These are phyloP conservation scores for human (Homo sapiens) DNA, from an alignment of 2,113 vertebrate species.

Conservation along the genomic window DNA sequence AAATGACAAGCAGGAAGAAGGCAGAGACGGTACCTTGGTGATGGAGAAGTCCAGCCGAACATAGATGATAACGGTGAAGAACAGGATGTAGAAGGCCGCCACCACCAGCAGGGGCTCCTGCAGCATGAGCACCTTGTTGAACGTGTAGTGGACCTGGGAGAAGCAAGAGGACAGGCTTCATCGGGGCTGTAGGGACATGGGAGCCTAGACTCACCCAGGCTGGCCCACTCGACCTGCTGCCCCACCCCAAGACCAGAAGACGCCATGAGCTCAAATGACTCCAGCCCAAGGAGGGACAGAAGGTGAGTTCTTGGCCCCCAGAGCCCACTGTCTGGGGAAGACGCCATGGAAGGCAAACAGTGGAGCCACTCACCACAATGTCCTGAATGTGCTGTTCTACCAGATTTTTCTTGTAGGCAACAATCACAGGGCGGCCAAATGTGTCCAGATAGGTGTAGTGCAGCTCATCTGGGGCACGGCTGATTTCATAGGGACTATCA, in stretches of 20 bases:
- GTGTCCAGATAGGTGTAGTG: slow-evolving; percentile 98
- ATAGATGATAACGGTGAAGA: slow-evolving; percentile 98
- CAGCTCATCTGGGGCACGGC: slow-evolving; percentile 90
- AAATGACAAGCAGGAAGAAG: neutral
- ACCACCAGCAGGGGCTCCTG: slow-evolving; percentile 98
- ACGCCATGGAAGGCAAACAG: neutral
- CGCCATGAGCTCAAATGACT: neutral
- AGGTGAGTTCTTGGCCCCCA: too few relatives aligned
- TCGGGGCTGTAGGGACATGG: fast-evolving
- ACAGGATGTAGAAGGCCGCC: slow-evolving; percentile 97
- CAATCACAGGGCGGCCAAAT: slow-evolving; percentile 95
- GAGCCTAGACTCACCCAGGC: neutral
- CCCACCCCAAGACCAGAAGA: neutral
- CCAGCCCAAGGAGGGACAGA: neutral
- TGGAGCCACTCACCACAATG: slow-evolving; percentile 89
- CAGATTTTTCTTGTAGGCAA: slow-evolving; percentile 95
- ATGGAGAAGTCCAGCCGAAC: slow-evolving; percentile 98
- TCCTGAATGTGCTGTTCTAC: slow-evolving; percentile 99
- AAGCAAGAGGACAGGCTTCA: neutral
- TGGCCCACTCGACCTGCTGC: too few relatives aligned
- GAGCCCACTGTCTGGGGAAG: too few relatives aligned
- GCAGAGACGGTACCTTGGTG: slow-evolving; percentile 91
- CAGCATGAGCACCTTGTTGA: slow-evolving; percentile 98
- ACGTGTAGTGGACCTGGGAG: slow-evolving; percentile 94
- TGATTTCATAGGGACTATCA: slow-evolving; percentile 95